Conservation (phyloP, 2,888 invertebrate genomes). For the Coecobrya sp. region DNA sequence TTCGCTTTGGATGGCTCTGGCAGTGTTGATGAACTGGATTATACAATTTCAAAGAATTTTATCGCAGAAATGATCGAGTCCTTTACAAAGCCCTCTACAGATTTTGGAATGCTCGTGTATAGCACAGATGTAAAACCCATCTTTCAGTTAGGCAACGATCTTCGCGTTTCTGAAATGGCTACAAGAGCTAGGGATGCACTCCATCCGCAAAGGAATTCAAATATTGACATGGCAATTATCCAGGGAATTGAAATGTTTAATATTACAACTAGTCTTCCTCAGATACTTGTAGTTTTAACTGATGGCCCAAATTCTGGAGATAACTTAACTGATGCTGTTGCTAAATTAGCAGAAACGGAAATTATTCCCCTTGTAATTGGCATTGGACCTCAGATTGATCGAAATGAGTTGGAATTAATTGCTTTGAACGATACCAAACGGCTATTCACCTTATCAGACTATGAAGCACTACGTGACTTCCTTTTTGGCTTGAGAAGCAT, state of each 20-base stretch:
- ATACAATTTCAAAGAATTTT: slow-evolving; percentile 67
- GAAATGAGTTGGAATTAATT: too few species aligned
- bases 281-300: too few species aligned
- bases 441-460: too few species aligned
- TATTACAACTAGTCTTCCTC: too few species aligned
- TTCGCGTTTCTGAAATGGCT: slow-evolving; percentile 28
- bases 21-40: slow-evolving; percentile 69
- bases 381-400: too few species aligned
- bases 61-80: slow-evolving; percentile 68
- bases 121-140: not conserved
- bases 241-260: not conserved
- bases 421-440: too few species aligned
- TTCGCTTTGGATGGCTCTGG: slow-evolving; percentile 83
- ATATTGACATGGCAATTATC: slow-evolving; percentile 61
- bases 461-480: too few species aligned
- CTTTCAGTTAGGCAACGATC: slow-evolving; percentile 62
- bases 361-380: too few species aligned
- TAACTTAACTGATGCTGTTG: too few species aligned
- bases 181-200: not conserved
- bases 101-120: slow-evolving; percentile 77
- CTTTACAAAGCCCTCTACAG: slow-evolving; percentile 63
- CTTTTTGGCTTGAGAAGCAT: too few species aligned
- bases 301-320: too few species aligned
- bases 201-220: slow-evolving; percentile 62
- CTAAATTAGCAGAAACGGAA: too few species aligned